These are phyloP conservation scores for Carlito syrichta DNA, from an alignment of 2,113 vertebrate species.

Conservation along the genomic window DNA sequence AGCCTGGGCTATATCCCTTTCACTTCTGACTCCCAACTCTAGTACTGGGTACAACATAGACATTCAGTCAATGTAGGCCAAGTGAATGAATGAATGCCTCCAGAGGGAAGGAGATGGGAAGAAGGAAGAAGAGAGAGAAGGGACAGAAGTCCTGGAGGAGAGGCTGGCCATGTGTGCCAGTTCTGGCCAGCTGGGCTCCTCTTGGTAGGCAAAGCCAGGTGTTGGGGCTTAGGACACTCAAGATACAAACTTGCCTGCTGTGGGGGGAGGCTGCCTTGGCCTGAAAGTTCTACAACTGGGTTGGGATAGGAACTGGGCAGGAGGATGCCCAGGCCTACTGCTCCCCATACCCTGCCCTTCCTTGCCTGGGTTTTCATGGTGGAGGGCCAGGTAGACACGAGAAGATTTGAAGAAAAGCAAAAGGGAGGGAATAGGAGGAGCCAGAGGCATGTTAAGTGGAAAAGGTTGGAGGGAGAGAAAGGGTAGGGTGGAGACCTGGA, in stretches of 20 bases:
- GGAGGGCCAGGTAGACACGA: fast-evolving
- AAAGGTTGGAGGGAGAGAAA: too few relatives aligned
- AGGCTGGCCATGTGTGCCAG: background rate
- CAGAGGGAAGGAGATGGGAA: background rate
- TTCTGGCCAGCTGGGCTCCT: background rate
- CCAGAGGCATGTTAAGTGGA: background rate
- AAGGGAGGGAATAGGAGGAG: background rate
- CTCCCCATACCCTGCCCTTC: background rate
- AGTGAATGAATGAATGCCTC: background rate
- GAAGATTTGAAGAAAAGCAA: background rate
- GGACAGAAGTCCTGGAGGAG: background rate
- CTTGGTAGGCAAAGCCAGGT: background rate
- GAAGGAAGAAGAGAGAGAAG: background rate
- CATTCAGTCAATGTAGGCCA: background rate
- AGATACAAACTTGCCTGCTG: background rate
- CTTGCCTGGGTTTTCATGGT: background rate
- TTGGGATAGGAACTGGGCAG: too few relatives aligned
- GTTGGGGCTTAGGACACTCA: too few relatives aligned
- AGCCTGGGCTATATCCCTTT: background rate
- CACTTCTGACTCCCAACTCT: background rate
- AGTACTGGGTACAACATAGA: background rate
- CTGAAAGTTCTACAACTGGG: too few relatives aligned
- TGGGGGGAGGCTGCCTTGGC: too few relatives aligned
- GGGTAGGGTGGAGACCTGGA: fast-evolving
- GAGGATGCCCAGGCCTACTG: too few relatives aligned